Percentiles rank a stretch among this genome's conserved stretches.
Evolutionary conservation across 1,140 invertebrate species (phyloP).

Genomic region (Dendroctonus ponderosae): DNA sequence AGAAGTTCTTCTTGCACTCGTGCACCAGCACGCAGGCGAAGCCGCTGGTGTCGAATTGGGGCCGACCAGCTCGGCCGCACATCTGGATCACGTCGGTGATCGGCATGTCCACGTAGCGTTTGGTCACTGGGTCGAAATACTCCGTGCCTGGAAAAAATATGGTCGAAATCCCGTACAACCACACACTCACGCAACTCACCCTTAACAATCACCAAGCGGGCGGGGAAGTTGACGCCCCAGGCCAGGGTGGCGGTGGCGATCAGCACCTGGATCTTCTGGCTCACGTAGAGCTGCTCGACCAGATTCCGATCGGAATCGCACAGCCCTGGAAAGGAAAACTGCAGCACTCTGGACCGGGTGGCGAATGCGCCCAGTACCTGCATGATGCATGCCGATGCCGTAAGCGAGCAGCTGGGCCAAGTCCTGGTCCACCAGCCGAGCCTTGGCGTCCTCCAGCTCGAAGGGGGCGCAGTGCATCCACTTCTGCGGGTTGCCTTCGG

Average conservation of each 20-base stretch:
- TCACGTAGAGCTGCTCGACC: slow-evolving; percentile 94
- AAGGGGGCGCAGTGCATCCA: slow-evolving; percentile 63
- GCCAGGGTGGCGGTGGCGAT: slow-evolving; percentile 96
- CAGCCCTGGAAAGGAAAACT: slow-evolving; percentile 51
- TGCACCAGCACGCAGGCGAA: slow-evolving; percentile 97
- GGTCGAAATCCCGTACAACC: no score
- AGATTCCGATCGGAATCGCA: slow-evolving; percentile 87
- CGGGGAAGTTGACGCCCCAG: slow-evolving; percentile 99
- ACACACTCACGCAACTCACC: slow-evolving; percentile 47
- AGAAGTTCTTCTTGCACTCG: slow-evolving; percentile 98
- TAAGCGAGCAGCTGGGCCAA: slow-evolving; percentile 92
- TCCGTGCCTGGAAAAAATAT: slow-evolving; percentile 73
- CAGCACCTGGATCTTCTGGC: slow-evolving; percentile 97
- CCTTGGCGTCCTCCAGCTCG: slow-evolving; percentile 34
- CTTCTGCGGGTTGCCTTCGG: slow-evolving; percentile 90
- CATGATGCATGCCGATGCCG: slow-evolving; percentile 98
- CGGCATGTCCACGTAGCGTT: slow-evolving; percentile 98
- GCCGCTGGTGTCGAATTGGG: slow-evolving; percentile 90
- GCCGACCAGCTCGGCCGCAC: slow-evolving; percentile 97
- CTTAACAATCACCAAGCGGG: slow-evolving; percentile 79
- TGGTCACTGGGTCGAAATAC: slow-evolving; percentile 95
- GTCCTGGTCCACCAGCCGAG: slow-evolving; percentile 69
- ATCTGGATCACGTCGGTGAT: slow-evolving; percentile 99
- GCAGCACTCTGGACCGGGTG: not conserved
- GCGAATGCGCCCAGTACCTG: slow-evolving; percentile 53